A percentile compares a stretch with the other conserved stretches of the same genome.
phyloP scores from a whole-genome alignment of 2,113 vertebrate species.

The Malurus alboscapulatus region DNA sequence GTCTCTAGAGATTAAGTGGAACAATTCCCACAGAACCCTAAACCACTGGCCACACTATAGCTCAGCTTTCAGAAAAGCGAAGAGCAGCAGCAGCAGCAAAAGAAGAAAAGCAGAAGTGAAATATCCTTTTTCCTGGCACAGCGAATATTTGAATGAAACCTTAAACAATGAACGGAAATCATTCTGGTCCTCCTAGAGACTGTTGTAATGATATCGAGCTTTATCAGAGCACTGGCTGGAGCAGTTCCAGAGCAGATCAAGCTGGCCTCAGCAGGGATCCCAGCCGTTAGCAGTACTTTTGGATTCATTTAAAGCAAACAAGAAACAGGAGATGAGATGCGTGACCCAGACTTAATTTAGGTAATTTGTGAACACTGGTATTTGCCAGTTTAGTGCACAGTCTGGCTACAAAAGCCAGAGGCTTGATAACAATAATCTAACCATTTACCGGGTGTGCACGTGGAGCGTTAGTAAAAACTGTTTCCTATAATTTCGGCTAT shows the following conservation, averaged over 20 bases:
- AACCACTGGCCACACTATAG: background rate
- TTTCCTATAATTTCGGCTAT: background rate
- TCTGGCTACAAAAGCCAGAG: constrained; percentile 54
- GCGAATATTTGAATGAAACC: constrained; percentile 28
- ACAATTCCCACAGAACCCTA: constrained; percentile 27
- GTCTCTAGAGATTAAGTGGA: background rate
- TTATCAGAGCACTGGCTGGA: constrained; percentile 64
- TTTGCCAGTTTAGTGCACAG: constrained; percentile 1
- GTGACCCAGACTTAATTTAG: constrained; percentile 32
- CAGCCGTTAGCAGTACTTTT: constrained; percentile 51
- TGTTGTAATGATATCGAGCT: constrained; percentile 25
- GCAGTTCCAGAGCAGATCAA: constrained; percentile 58
- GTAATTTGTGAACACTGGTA: constrained; percentile 8
- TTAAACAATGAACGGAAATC: constrained; percentile 73
- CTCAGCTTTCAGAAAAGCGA: background rate
- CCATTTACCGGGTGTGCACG: background rate
- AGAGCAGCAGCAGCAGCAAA: background rate
- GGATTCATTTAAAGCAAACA: constrained; percentile 56
- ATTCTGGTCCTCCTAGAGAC: constrained; percentile 55
- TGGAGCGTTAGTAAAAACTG: background rate
- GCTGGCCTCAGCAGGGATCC: constrained; percentile 44
- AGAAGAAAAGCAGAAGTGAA: constrained; percentile 43
- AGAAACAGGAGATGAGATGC: constrained; percentile 29
- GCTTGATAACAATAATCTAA: background rate
- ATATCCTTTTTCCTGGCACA: constrained; percentile 57